phyloP scores from a whole-genome alignment of 2,888 invertebrate genomes.

The Amphimallon solstitiale region DNA sequence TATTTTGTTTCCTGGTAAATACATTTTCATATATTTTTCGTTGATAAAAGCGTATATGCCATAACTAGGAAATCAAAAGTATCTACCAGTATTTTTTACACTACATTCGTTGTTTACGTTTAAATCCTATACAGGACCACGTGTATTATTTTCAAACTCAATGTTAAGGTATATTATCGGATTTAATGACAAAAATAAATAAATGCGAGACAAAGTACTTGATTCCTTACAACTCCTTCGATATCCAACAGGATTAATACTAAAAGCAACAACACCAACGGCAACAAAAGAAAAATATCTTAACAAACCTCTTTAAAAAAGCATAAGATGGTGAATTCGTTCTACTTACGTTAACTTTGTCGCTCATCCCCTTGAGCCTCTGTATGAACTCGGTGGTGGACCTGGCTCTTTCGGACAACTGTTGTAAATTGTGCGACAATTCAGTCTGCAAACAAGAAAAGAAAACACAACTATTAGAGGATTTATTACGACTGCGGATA shows the following conservation, averaged over 20 bases:
- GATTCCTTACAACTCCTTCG: background rate
- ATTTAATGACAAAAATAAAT: background rate
- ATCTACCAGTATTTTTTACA: no score
- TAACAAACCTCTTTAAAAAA: background rate
- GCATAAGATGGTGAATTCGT: background rate
- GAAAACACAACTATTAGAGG: conserved; percentile 26
- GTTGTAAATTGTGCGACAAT: conserved; percentile 95
- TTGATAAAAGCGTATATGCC: no score
- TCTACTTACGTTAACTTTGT: conserved; percentile 93
- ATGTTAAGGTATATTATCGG: no score
- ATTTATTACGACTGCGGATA: conserved; percentile 21
- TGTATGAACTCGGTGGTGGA: conserved; percentile 98
- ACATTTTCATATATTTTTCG: no score
- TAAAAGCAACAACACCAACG: background rate
- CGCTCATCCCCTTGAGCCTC: conserved; percentile 93
- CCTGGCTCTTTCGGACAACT: conserved; percentile 96
- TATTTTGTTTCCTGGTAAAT: no score
- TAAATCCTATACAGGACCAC: no score
- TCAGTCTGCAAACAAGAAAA: conserved; percentile 85
- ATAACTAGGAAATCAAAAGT: no score
- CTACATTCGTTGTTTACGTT: no score
- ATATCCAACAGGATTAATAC: background rate
- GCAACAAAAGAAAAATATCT: conserved; percentile 6
- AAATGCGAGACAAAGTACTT: background rate
- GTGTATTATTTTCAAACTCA: no score